Conservation (phyloP, 1,140 invertebrate species). For the Antheraea pernyi region DNA sequence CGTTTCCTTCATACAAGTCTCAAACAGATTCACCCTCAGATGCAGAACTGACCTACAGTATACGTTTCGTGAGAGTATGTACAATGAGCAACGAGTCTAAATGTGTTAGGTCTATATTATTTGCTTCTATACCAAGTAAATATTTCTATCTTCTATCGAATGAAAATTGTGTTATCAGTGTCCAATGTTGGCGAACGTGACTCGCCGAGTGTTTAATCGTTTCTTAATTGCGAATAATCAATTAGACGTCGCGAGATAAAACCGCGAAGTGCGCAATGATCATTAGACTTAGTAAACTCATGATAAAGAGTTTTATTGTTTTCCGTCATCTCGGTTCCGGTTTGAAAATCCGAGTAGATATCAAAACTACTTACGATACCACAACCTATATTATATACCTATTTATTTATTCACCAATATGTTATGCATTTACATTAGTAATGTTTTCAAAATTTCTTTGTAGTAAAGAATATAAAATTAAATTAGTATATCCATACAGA, state of each 20-base stretch:
- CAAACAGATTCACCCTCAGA: neutral
- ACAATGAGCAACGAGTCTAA: too few relatives aligned
- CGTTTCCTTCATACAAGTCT: neutral
- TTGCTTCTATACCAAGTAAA: too few relatives aligned
- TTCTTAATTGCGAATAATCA: constrained; percentile 73
- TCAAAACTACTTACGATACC: constrained; percentile 3
- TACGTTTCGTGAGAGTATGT: neutral
- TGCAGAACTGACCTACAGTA: neutral
- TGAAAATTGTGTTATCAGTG: constrained; percentile 4
- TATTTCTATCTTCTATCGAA: neutral
- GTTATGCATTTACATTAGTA: too few relatives aligned
- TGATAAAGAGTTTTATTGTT: constrained; percentile 38
- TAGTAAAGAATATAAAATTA: too few relatives aligned
- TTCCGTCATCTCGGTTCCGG: neutral
- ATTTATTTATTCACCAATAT: too few relatives aligned
- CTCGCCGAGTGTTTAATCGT: constrained; percentile 58
- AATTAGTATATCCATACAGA: too few relatives aligned
- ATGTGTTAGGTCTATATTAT: too few relatives aligned
- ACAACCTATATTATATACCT: too few relatives aligned
- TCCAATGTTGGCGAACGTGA: constrained; percentile 64
- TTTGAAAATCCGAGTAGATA: neutral
- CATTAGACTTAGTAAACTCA: constrained; percentile 51
- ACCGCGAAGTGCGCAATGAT: constrained; percentile 44
- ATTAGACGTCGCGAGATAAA: constrained; percentile 64
- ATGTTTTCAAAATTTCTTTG: too few relatives aligned